Evolutionary conservation across 92 coral and sea anemone genomes (phyloP).

Genomic region (Porites divaricata): DNA sequence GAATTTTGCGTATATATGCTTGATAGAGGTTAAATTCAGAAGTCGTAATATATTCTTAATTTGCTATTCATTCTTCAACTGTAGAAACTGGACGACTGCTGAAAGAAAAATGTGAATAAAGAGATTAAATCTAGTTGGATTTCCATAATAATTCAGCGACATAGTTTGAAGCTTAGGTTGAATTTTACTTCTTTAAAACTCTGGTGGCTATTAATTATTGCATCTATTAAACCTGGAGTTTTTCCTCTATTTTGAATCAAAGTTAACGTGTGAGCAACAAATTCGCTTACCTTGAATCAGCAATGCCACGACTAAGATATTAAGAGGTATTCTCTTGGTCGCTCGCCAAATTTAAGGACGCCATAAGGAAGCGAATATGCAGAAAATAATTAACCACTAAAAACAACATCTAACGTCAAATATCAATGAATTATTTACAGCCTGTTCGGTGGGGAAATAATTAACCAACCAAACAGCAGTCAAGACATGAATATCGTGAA

Average conservation of each 20-base stretch:
- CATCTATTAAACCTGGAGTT: background rate
- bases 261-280: background rate
- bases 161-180: background rate
- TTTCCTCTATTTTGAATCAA: background rate
- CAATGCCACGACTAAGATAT: background rate
- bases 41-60: background rate
- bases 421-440: constrained; percentile 19
- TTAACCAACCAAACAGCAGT: background rate
- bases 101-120: background rate
- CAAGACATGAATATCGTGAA: background rate
- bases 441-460: background rate
- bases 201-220: background rate
- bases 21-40: background rate
- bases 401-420: constrained; percentile 9
- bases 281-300: constrained; percentile 4
- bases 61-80: background rate
- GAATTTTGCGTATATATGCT: background rate
- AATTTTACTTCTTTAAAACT: background rate
- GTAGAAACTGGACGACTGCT: background rate
- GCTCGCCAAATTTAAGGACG: background rate
- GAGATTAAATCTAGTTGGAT: too few relatives aligned
- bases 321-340: background rate
- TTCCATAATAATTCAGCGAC: too few relatives aligned
- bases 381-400: constrained; percentile 3
- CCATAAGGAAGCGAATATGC: constrained; percentile 6